Conservation (phyloP, 2,113 vertebrate species). For the Nematolebias whitei region DNA sequence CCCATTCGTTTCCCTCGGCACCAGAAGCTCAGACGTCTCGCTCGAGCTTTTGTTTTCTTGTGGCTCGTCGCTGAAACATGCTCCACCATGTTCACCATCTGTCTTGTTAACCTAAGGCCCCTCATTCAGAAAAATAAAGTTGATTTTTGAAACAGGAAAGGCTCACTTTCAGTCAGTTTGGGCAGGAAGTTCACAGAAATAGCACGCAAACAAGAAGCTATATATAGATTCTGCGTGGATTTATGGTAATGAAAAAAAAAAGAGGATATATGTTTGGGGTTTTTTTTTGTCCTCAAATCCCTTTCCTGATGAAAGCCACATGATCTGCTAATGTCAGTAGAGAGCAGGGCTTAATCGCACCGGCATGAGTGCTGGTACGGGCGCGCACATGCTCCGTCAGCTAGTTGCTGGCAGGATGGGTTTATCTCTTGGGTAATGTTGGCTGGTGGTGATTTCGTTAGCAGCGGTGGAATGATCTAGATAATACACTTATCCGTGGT, state of each 20-base stretch:
- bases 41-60: slow-evolving; percentile 12
- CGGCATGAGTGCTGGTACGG: slow-evolving; percentile 1
- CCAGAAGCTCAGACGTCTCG: slow-evolving; percentile 23
- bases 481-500: slow-evolving; percentile 74
- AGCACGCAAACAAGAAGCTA: slow-evolving; percentile 46
- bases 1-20: slow-evolving; percentile 15
- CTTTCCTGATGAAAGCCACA: slow-evolving; percentile 66
- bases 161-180: slow-evolving; percentile 39
- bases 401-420: slow-evolving; percentile 28
- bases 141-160: slow-evolving; percentile 39
- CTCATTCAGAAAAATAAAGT: slow-evolving; percentile 35
- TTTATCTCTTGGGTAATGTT: slow-evolving; percentile 42
- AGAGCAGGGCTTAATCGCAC: slow-evolving; percentile 64
- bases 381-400: slow-evolving; percentile 5
- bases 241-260: slow-evolving; percentile 51
- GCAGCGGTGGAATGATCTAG: slow-evolving; percentile 67
- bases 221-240: slow-evolving; percentile 64
- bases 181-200: slow-evolving; percentile 65
- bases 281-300: slow-evolving; percentile 45
- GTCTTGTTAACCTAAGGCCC: slow-evolving; percentile 29
- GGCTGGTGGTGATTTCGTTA: slow-evolving; percentile 65
- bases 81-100: slow-evolving; percentile 20
- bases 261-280: slow-evolving; percentile 46
- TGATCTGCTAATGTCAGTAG: slow-evolving; percentile 69
- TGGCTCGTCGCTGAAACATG: slow-evolving; percentile 18